Conservation (phyloP, 2,113 vertebrate genomes). For the Erythrolamprus reginae region DNA sequence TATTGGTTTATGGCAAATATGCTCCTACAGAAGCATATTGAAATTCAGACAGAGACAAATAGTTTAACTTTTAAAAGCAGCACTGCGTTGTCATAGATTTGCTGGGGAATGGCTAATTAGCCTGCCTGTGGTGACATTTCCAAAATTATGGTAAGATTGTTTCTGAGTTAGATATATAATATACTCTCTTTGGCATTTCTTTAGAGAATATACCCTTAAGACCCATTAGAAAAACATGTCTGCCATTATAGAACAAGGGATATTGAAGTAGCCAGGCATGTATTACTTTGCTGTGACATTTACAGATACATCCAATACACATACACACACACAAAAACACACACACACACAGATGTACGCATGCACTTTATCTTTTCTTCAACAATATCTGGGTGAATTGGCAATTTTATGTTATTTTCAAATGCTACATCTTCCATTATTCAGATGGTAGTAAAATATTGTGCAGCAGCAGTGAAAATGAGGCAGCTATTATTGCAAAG, state of each 20-base stretch:
- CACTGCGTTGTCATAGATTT: not conserved
- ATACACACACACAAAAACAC: no score
- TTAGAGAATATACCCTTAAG: not conserved
- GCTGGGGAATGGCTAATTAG: not conserved
- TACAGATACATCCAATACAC: not conserved
- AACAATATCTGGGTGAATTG: not conserved
- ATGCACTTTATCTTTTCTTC: no score
- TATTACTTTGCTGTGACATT: not conserved
- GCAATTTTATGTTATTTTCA: not conserved
- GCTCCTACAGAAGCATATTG: not conserved
- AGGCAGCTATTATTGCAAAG: not conserved
- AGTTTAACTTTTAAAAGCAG: not conserved
- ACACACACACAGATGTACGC: no score
- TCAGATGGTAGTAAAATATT: not conserved
- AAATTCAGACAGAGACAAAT: not conserved
- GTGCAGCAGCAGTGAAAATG: not conserved
- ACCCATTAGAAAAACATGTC: not conserved
- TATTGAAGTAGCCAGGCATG: not conserved
- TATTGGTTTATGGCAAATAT: not conserved
- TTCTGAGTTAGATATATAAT: not conserved
- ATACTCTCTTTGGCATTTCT: not conserved
- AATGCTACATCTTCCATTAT: not conserved
- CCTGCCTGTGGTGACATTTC: not conserved
- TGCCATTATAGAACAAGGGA: not conserved
- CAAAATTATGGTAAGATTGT: not conserved